Base-by-base conservation (phyloP, 2,797 vertebrate species). In the Gephyroberyx darwinii region DNA sequence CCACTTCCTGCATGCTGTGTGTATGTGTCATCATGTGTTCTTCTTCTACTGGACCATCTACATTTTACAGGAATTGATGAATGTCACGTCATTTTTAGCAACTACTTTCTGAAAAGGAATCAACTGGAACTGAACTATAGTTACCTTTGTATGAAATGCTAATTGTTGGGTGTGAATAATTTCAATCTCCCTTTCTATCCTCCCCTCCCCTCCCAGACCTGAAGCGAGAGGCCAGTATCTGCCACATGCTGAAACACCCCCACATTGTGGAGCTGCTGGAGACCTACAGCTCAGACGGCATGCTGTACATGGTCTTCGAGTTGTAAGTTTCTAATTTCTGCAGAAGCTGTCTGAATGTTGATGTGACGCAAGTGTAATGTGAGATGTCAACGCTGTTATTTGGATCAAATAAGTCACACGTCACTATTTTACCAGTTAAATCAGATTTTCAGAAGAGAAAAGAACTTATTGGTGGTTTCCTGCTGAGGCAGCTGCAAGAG, bases 301-400 rank as follows among this genome's bases (percentile, higher is more conserved):
- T 99, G 98, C 97, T 99, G 89, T 99, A 99, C 92, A 99, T 99
- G 98, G 98, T 99, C 81, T 99, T 99, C 82, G 98, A 99, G 94
- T 99, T 96, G 98, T 99, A 94, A 97, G 98, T 96, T 45, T 53
- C 20, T 12, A 33, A 26, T 26, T 26, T 26, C 39, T 12, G 3
- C 45, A 19, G 31, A n/a, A 1, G 64, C 8, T 20, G 0, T 39
- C 14, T 47, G 45, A 13, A n/a, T 14, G 2, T 10, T 9, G 2
- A 26, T 26, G 1, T 13, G 14, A 16, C 52, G 43, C 20, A 12
- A 41, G 51, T 53, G 26, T 19, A 8, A 16, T 5, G 6, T 4
- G 9, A 2, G 1, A 3, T 4, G 2, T 5, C 41, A 0, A 16
- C 19, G 35, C 41, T 14, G 0, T 48, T 19, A 41, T 41, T 5